Evolutionary conservation across 1,140 invertebrate species (phyloP), one percentile per base, ranked within the genome.

Genomic region (Drosophila bifasciata): DNA sequence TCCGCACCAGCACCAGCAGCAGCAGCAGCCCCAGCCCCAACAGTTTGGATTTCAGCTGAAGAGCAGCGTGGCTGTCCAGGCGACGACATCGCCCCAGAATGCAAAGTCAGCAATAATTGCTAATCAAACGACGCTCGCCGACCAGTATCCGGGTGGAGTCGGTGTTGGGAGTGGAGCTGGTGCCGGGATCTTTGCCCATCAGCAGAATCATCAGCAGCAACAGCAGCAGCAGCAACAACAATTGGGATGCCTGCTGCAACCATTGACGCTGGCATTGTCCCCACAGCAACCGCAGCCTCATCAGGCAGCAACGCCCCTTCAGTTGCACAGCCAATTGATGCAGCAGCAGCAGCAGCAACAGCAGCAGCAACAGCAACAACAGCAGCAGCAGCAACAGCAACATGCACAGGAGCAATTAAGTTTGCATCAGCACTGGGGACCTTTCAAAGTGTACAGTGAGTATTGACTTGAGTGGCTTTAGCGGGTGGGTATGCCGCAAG

Each of bases 361-460:
- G 1, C 88, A 80, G 1, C 86, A 92, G 0, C 72, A 70, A 1
- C 78, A 72, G 1, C 63, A 68, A 1, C 79, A 86, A 0, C 75
- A 74, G 49, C 76, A 73, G 5, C 71, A 86, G 3, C 88, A 90
- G n/a, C 69, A 72, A 11, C 81, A 85, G 23, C 76, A 85, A 57
- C 76, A 79, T 55, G 64, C 75, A 70, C 77, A 76, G 53, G 71
- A 81, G 75, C 88, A 88, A 89, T 89, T 89, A 90, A 85, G 74
- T 73, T 76, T 74, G 75, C 90, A 91, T 74, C 89, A 91, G 76
- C 88, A 90, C 40, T 90, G 89, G 83, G 91, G 91, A 76, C 91
- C 91, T 60, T 92, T 94, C 89, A 94, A 94, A 93, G 93, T 94
- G 81, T 94, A 94, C 92, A 94, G 94, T 94, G 91, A 94, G 94